Evolutionary conservation across 2,113 vertebrate genomes (phyloP).

Genomic region (Siniperca knerii): DNA sequence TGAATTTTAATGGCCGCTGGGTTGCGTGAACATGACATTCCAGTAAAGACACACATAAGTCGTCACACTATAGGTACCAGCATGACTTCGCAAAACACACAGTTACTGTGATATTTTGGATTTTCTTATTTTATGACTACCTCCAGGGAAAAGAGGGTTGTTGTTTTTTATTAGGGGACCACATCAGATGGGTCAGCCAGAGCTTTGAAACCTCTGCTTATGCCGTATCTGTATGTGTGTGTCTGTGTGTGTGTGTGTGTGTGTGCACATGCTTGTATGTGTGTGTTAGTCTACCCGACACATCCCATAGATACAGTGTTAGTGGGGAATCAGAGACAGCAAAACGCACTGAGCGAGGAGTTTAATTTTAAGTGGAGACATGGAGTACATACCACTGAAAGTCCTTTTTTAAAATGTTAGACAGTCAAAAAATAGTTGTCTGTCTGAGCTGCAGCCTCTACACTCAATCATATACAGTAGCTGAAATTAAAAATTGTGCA

Average conservation of each 20-base stretch:
- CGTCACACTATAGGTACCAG: not conserved
- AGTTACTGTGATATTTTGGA: constrained; percentile 31
- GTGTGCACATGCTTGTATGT: not conserved
- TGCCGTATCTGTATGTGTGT: not conserved
- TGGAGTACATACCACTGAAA: constrained; percentile 12
- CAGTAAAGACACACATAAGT: constrained; percentile 34
- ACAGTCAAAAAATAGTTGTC: constrained; percentile 87
- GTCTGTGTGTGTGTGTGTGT: not conserved
- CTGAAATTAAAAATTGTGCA: not conserved
- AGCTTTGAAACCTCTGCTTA: constrained; percentile 13
- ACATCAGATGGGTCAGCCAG: not conserved
- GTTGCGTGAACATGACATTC: constrained; percentile 32
- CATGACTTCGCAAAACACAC: constrained; percentile 16
- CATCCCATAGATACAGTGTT: not conserved
- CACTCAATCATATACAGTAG: constrained; percentile 77
- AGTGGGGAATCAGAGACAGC: not conserved
- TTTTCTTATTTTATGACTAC: constrained; percentile 25
- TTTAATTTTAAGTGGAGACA: constrained; percentile 64
- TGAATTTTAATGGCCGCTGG: constrained; percentile 68
- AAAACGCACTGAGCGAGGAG: not conserved
- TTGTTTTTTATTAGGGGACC: not conserved
- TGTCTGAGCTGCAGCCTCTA: constrained; percentile 81
- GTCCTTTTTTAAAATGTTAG: constrained; percentile 23
- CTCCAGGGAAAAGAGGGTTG: not conserved
- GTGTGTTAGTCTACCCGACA: not conserved